These are phyloP conservation scores for Clepsis dumicolana DNA, from an alignment of 2,888 invertebrate genomes.

Conservation along the genomic window DNA sequence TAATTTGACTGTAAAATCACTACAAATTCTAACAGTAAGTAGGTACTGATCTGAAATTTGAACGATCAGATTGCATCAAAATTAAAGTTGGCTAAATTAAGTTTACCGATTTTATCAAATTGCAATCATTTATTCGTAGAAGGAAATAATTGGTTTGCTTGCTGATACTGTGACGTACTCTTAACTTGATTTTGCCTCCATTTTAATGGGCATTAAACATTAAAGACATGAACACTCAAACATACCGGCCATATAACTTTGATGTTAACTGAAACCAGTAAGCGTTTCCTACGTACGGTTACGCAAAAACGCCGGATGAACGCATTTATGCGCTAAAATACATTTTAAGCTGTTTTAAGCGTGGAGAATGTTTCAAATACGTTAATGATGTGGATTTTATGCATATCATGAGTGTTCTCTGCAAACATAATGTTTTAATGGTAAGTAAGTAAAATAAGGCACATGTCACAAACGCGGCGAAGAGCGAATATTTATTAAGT, in stretches of 20 bases:
- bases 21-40: no score
- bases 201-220: constrained; percentile 2
- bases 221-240: background rate
- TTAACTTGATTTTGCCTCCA: background rate
- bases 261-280: constrained; percentile 2
- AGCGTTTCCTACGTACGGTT: constrained; percentile 35
- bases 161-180: background rate
- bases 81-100: background rate
- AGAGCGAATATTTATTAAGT: background rate
- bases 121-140: background rate
- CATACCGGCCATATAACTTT: constrained; percentile 1
- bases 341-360: constrained; percentile 17
- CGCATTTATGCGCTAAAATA: constrained; percentile 21
- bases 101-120: background rate
- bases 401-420: background rate
- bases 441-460: background rate
- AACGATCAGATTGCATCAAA: background rate
- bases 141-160: background rate
- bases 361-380: constrained; percentile 17
- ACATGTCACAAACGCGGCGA: background rate
- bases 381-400: constrained; percentile 8
- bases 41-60: no score
- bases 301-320: constrained; percentile 31
- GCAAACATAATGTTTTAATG: constrained; percentile 11
- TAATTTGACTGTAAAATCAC: no score